These are phyloP conservation scores for Nemotelus nigrinus DNA, from an alignment of 2,888 invertebrate species.

Conservation along the genomic window DNA sequence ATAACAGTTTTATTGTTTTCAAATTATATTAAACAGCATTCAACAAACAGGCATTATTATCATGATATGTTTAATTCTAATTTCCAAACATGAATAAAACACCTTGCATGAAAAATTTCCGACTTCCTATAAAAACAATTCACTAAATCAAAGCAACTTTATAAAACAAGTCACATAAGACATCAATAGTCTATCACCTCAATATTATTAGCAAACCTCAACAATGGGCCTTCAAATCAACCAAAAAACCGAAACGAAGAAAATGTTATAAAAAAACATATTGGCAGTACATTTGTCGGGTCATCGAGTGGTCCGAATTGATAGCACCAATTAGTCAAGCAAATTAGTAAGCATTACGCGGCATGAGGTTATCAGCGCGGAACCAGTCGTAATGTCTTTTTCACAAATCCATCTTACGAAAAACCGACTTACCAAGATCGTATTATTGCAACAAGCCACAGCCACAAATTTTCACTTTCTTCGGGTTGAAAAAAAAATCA, in stretches of 20 bases:
- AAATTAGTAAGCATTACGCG: slow-evolving; percentile 19
- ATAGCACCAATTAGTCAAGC: slow-evolving; percentile 29
- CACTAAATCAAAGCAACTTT: too few relatives aligned
- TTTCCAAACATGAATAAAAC: too few relatives aligned
- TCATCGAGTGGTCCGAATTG: not conserved
- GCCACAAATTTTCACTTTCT: slow-evolving; percentile 31
- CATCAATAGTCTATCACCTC: not conserved
- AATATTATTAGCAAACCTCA: not conserved
- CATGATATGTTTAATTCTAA: too few relatives aligned
- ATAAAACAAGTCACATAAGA: too few relatives aligned
- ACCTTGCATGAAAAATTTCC: too few relatives aligned
- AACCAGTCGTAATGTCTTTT: slow-evolving; percentile 3
- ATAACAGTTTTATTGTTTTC: too few relatives aligned
- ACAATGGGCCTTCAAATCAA: not conserved
- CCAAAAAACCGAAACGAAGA: not conserved
- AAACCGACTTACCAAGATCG: slow-evolving; percentile 6
- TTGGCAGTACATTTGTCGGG: not conserved
- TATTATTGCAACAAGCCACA: not conserved
- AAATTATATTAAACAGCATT: too few relatives aligned
- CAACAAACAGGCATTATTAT: too few relatives aligned
- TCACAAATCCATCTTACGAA: not conserved
- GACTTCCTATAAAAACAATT: too few relatives aligned
- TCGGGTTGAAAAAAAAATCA: not conserved
- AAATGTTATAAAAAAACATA: not conserved
- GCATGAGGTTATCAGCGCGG: slow-evolving; percentile 24